phyloP scores from a whole-genome alignment of 2,113 vertebrate species.

The Lampris incognitus region DNA sequence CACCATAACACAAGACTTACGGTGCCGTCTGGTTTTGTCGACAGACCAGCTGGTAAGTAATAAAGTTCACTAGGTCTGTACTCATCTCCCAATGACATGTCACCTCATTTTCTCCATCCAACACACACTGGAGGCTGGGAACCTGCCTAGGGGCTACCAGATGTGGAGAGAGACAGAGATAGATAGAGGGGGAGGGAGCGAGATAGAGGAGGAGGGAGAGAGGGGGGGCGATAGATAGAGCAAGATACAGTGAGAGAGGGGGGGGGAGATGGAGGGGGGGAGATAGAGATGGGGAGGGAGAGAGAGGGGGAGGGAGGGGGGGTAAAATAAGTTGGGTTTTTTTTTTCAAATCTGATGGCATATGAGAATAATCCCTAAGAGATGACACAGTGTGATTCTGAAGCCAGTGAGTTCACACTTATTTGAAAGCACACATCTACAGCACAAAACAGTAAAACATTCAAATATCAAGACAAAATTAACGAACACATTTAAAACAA shows the following conservation, averaged over 20 bases:
- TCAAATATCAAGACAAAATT: no score
- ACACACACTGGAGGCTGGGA: constrained; percentile 69
- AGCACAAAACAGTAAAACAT: no score
- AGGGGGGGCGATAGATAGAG: neutral
- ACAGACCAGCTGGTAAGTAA: constrained; percentile 71
- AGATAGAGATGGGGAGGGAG: constrained; percentile 5
- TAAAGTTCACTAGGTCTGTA: constrained; percentile 51
- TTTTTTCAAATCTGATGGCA: no score
- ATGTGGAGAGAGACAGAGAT: neutral
- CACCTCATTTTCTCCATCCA: constrained; percentile 58
- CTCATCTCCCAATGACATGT: constrained; percentile 76
- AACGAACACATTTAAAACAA: no score
- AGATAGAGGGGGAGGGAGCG: neutral
- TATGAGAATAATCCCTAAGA: no score
- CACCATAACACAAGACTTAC: constrained; percentile 45
- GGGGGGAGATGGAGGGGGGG: constrained; percentile 3
- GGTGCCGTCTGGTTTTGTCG: neutral
- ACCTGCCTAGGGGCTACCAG: constrained; percentile 30
- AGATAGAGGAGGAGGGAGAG: neutral
- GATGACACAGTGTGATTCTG: no score
- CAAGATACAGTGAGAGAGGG: neutral
- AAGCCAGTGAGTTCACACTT: no score
- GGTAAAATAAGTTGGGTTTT: neutral
- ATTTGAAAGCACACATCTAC: no score
- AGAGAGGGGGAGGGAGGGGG: constrained; percentile 6